These are phyloP conservation scores for Smithornis capensis DNA, from an alignment of 2,113 vertebrate genomes.

Conservation along the genomic window DNA sequence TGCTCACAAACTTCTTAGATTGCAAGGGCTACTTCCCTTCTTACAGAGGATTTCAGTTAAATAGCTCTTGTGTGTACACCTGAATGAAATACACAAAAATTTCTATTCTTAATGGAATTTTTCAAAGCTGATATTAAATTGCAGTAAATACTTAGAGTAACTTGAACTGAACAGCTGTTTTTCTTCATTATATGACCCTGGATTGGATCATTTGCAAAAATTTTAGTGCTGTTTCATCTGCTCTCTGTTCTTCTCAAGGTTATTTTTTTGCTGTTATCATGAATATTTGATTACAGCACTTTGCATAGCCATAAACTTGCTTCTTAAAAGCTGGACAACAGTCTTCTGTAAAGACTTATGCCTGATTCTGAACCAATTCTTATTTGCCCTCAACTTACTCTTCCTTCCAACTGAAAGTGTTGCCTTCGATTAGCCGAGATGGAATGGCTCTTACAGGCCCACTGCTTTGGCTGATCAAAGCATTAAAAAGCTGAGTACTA, in stretches of 20 bases:
- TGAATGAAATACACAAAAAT: not conserved
- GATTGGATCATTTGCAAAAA: not conserved
- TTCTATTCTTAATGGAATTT: not conserved
- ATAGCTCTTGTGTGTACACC: not conserved
- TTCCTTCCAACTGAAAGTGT: not conserved
- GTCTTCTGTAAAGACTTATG: not conserved
- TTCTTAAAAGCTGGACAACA: not conserved
- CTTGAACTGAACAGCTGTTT: not conserved
- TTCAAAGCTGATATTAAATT: not conserved
- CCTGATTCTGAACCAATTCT: not conserved
- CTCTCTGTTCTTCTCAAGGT: constrained; percentile 15
- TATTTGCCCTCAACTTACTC: not conserved
- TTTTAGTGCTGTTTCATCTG: not conserved
- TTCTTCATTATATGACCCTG: constrained; percentile 9
- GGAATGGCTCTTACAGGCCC: not conserved
- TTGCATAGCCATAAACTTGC: not conserved
- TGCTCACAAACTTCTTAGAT: not conserved
- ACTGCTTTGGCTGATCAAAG: not conserved
- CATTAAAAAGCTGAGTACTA: not conserved
- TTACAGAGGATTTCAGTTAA: not conserved
- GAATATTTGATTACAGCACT: not conserved
- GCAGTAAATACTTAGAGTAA: not conserved
- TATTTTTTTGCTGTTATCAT: not conserved
- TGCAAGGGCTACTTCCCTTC: not conserved
- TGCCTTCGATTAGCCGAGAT: not conserved